phyloP scores from a whole-genome alignment of 1,140 invertebrate genomes.

The Drosophila nigromelanica region DNA sequence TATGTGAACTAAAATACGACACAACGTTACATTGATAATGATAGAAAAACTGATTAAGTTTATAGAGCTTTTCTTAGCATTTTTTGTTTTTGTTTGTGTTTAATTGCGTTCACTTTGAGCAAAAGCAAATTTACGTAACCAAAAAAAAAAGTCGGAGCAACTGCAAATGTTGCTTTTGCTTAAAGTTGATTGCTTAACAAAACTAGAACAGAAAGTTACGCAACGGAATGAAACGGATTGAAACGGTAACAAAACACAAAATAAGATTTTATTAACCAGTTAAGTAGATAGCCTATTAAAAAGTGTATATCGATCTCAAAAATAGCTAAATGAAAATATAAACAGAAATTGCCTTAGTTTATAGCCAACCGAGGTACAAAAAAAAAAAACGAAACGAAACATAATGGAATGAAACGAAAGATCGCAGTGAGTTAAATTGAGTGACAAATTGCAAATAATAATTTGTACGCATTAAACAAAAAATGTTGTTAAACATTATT shows the following conservation, averaged over 20 bases:
- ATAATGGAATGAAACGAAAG: slow-evolving; percentile 29
- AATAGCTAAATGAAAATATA: slow-evolving; percentile 5
- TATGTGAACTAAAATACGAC: slow-evolving; percentile 76
- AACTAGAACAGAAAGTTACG: slow-evolving; percentile 39
- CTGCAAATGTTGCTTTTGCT: slow-evolving; percentile 15
- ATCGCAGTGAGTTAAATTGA: slow-evolving; percentile 23
- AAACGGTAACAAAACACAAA: slow-evolving; percentile 40
- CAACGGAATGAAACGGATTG: slow-evolving; percentile 28
- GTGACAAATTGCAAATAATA: slow-evolving; percentile 26
- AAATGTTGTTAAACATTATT: slow-evolving; percentile 7
- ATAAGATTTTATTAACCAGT: slow-evolving; percentile 44
- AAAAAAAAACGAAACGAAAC: slow-evolving; percentile 47
- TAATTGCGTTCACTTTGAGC: slow-evolving; percentile 11
- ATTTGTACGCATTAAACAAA: slow-evolving; percentile 18
- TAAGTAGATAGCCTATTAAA: slow-evolving; percentile 23
- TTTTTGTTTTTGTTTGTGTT: slow-evolving; percentile 1
- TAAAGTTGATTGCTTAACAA: slow-evolving; percentile 19
- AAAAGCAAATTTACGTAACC: slow-evolving; percentile 25
- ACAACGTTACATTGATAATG: slow-evolving; percentile 75
- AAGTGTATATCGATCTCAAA: slow-evolving; percentile 26
- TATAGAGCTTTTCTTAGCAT: slow-evolving; percentile 26
- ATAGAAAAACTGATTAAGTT: slow-evolving; percentile 48
- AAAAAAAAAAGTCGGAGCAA: slow-evolving; percentile 8
- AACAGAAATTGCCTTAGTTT: neutral
- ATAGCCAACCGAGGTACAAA: slow-evolving; percentile 18